phyloP scores from a whole-genome alignment of 2,888 invertebrate species.

The Archips xylosteana region DNA sequence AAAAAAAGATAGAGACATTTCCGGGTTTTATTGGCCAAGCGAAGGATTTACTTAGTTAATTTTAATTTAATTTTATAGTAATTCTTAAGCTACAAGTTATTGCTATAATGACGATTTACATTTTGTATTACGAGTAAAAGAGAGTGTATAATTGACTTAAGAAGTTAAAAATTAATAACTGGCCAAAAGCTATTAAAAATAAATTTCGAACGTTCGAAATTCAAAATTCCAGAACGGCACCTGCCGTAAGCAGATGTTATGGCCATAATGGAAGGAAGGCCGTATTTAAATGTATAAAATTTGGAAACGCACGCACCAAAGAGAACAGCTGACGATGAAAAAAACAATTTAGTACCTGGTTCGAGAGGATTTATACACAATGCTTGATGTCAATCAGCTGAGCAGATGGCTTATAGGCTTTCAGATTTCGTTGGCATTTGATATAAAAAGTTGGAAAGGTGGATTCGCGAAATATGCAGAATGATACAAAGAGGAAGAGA shows the following conservation, averaged over 20 bases:
- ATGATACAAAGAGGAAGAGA: not conserved
- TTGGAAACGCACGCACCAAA: conserved; percentile 67
- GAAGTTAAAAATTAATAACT: conserved; percentile 5
- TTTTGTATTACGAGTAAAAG: not conserved
- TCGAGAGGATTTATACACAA: conserved; percentile 50
- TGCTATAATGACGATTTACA: not conserved
- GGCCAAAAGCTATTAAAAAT: conserved; percentile 27
- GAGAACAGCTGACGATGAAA: conserved; percentile 71
- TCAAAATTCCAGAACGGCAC: conserved; percentile 68
- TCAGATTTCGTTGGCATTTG: conserved; percentile 27
- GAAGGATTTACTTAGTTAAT: not conserved
- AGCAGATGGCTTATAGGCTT: conserved; percentile 54
- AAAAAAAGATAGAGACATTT: conserved; percentile 50
- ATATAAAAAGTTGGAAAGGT: conserved; percentile 20
- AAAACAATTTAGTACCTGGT: conserved; percentile 67
- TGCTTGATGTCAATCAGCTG: conserved; percentile 65
- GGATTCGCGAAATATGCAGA: not conserved
- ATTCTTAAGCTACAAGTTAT: no score
- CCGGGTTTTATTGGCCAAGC: conserved; percentile 49
- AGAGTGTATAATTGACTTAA: not conserved
- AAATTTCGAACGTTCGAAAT: conserved; percentile 51
- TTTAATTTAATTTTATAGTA: no score
- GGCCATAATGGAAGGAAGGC: conserved; percentile 60
- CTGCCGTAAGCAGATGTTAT: conserved; percentile 76
- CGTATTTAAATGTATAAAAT: conserved; percentile 59